Evolutionary conservation across 2,797 vertebrate species (phyloP).

Genomic region (Toxotes lorentzi): DNA sequence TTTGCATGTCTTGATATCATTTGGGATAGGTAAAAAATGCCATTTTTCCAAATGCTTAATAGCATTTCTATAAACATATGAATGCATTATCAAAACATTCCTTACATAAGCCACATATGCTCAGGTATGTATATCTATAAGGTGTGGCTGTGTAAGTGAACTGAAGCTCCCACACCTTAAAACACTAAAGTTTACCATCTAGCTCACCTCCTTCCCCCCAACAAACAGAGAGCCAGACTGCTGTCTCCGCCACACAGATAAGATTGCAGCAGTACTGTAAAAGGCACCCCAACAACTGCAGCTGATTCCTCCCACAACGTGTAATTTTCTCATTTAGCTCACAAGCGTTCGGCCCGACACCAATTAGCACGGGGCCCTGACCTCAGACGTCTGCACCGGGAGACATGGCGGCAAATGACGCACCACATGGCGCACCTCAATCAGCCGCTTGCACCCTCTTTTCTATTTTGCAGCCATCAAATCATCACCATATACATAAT

Average conservation of each 20-base stretch:
- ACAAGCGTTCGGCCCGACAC: slow-evolving; percentile 83
- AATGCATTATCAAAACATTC: not conserved
- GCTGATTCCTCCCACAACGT: slow-evolving; percentile 85
- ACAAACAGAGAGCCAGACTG: slow-evolving; percentile 67
- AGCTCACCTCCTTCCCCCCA: slow-evolving; percentile 19
- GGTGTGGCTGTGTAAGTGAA: slow-evolving; percentile 35
- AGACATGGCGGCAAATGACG: slow-evolving; percentile 64
- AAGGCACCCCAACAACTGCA: slow-evolving; percentile 74
- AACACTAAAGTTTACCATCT: slow-evolving; percentile 52
- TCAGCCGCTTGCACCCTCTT: slow-evolving; percentile 78
- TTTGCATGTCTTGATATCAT: not conserved
- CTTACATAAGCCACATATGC: not conserved
- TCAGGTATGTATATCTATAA: slow-evolving; percentile 28
- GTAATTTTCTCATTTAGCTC: slow-evolving; percentile 89
- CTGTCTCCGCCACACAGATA: slow-evolving; percentile 69
- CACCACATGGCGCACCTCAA: slow-evolving; percentile 78
- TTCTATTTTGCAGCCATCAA: slow-evolving; percentile 84
- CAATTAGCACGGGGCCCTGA: slow-evolving; percentile 87
- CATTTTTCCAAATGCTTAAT: not conserved
- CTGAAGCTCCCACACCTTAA: slow-evolving; percentile 43
- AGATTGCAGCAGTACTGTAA: slow-evolving; percentile 67
- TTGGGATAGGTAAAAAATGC: not conserved
- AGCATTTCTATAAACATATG: not conserved
- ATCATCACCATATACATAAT: slow-evolving; percentile 88
- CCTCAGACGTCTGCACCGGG: slow-evolving; percentile 78